Evolutionary conservation across 2,797 vertebrate species (phyloP).

Genomic region (Etheostoma perlongum): DNA sequence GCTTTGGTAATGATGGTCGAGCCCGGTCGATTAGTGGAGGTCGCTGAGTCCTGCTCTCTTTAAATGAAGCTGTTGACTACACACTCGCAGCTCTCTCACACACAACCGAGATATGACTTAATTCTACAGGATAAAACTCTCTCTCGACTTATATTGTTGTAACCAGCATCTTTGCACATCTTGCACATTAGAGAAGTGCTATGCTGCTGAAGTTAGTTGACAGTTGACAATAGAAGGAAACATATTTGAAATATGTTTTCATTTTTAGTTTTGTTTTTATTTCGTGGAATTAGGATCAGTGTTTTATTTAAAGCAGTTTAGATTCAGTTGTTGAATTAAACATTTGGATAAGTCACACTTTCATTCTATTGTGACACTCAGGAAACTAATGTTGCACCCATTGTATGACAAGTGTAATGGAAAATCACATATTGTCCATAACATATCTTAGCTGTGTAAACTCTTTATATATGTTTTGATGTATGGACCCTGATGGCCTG

Average conservation of each 20-base stretch:
- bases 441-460: too few relatives aligned
- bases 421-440: too few relatives aligned
- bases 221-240: neutral
- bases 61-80: conserved; percentile 50
- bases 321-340: neutral
- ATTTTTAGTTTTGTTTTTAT: too few relatives aligned
- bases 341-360: neutral
- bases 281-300: neutral
- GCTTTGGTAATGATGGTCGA: conserved; percentile 27
- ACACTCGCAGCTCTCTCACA: conserved; percentile 23
- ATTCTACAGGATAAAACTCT: conserved; percentile 25
- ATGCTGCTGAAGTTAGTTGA: neutral
- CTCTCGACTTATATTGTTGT: neutral
- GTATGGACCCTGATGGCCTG: too few relatives aligned
- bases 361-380: neutral
- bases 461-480: too few relatives aligned
- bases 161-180: conserved; percentile 15
- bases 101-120: conserved; percentile 28
- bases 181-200: neutral
- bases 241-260: neutral
- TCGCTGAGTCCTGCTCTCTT: conserved; percentile 36
- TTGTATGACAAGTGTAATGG: neutral
- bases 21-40: conserved; percentile 23
- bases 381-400: neutral
- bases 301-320: neutral